These are phyloP conservation scores for Perizoma affinitatum DNA, from an alignment of 2,888 invertebrate species.

Conservation along the genomic window DNA sequence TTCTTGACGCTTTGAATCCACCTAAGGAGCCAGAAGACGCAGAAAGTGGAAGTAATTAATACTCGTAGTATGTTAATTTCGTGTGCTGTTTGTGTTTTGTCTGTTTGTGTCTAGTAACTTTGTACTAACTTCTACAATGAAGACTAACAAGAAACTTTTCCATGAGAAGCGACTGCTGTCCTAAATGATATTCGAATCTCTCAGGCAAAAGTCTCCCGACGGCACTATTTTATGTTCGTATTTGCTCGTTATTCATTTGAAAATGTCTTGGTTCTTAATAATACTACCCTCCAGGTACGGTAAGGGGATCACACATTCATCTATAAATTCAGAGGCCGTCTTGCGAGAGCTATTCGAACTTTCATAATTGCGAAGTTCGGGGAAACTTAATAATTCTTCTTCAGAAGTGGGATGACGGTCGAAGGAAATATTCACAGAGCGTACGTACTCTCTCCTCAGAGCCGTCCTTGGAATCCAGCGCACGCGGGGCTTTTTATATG, in stretches of 20 bases:
- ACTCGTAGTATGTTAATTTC: conserved; percentile 42
- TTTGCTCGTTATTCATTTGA: conserved; percentile 48
- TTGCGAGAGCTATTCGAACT: conserved; percentile 83
- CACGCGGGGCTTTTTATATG: conserved; percentile 68
- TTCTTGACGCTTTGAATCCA: conserved; percentile 55
- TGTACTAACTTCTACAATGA: conserved; percentile 37
- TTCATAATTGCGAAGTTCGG: conserved; percentile 84
- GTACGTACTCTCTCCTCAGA: conserved; percentile 60
- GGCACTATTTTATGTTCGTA: conserved; percentile 24
- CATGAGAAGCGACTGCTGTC: conserved; percentile 24
- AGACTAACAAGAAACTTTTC: conserved; percentile 34
- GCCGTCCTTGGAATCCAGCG: conserved; percentile 68
- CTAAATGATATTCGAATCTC: conserved; percentile 30
- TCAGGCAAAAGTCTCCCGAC: conserved; percentile 19
- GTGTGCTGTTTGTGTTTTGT: conserved; percentile 40
- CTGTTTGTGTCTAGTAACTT: conserved; percentile 42
- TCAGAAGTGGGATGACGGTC: conserved; percentile 81
- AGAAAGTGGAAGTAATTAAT: conserved; percentile 44
- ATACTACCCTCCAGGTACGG: conserved; percentile 54
- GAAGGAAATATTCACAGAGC: conserved; percentile 81
- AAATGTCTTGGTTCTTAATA: conserved; percentile 46
- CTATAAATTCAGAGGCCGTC: conserved; percentile 83
- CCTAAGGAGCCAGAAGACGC: conserved; percentile 49
- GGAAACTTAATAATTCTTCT: conserved; percentile 84
- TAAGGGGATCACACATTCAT: conserved; percentile 73